Evolutionary conservation across 2,113 vertebrate genomes (phyloP), one percentile per base, ranked within the genome.

Genomic region (Callorhinus ursinus): DNA sequence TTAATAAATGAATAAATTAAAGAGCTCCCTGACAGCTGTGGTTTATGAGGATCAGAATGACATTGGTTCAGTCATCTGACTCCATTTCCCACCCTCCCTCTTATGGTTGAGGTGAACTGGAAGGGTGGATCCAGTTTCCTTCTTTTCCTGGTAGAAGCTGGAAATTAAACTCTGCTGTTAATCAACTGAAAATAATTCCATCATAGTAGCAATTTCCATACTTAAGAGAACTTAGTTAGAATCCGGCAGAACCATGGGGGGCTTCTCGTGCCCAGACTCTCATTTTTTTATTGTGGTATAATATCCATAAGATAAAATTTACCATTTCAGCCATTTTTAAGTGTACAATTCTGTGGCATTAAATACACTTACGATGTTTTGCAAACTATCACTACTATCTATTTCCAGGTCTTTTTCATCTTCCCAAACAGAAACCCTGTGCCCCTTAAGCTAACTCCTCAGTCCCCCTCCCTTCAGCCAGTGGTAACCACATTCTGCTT

Each of bases 1-100:
- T 95, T 93, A 95, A 92, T 97, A 95, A 92, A 96, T 94, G 96
- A 94, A 96, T 96, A 94, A 95, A 97, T 95, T 79, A 89, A 84
- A 92, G 77, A 0, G n/a, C 84, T 63, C 49, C 46, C 4, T n/a
- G 65, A 49, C 87, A 92, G 94, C 96, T 97, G 96, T 79, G 89
- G 28, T 53, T 95, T 95, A 69, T 88, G 94, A 96, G 80, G 49
- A 2, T 39, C 42, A 83, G 89, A 90, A 85, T 77, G n/a, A 8
- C 18, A 90, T 69, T n/a, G 80, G 19, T 33, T 85, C 46, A 4
- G 88, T 84, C 92, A 63, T 24, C 49, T 85, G 92, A 92, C 71
- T 88, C 83, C 42, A 5, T 42, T 79, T 69, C 39, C 69, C 16
- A 55, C 6, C 8, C 36, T 13, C 51, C 51, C 67, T 97, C 26